Base-by-base conservation (phyloP, 2,113 vertebrate species). In the Maccullochella peelii region DNA sequence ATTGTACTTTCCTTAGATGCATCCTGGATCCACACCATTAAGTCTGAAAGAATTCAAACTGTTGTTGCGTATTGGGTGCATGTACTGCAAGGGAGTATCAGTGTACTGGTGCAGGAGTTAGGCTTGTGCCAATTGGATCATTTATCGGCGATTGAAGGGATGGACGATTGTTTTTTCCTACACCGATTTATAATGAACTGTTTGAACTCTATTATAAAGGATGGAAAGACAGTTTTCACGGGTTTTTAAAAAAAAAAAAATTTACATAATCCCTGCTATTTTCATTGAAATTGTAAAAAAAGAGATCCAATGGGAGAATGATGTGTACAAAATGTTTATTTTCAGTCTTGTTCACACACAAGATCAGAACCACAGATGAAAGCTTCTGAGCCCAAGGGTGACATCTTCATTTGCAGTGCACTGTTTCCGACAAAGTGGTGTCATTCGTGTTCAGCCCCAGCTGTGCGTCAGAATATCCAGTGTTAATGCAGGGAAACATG, bases 241-340 rank as follows among this genome's bases (percentile, higher is more conserved):
- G n/a, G n/a, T n/a, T n/a, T n/a, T n/a, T n/a, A n/a, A n/a, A n/a
- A n/a, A n/a, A n/a, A n/a, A n/a, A n/a, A n/a, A n/a, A n/a, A n/a
- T n/a, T n/a, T n/a, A n/a, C n/a, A n/a, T n/a, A 63, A 82, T 73
- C 71, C 57, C 33, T 52, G 27, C 59, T 63, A 7, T 66, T 71
- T 71, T 15, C 72, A 2, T 9, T n/a, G 74, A 38, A 0, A 25
- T 36, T 5, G 1, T 71, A 4, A 75, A 75, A 70, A n/a, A 68
- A 78, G 23, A 36, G 44, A 66, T 59, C 27, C 71, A 68, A 14
- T 0, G 33, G n/a, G 54, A 84, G 67, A 77, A 47, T 62, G 3
- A 12, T 27, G 30, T 1, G 65, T 38, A 70, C 71, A 81, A 86
- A 86, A 42, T 10, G 47, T 15, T n/a, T 86, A 73, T 86, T 85